Evolutionary conservation across 2,888 invertebrate species (phyloP).

Genomic region (Chrysina gloriosa): DNA sequence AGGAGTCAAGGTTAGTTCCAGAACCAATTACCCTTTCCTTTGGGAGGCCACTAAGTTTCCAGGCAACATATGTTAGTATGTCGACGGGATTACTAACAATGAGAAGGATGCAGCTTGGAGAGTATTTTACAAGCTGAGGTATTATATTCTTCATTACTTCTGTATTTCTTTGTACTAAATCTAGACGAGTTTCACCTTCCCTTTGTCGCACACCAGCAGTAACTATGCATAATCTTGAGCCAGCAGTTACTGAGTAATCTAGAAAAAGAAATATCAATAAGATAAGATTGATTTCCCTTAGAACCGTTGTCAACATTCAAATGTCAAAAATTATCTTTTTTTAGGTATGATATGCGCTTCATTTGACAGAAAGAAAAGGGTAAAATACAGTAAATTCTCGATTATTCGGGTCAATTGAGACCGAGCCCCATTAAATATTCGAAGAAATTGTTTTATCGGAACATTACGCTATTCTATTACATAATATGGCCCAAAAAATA

Average conservation of each 20-base stretch:
- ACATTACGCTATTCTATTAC: too few species aligned
- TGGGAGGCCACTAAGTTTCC: slow-evolving; percentile 92
- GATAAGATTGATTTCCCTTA: not conserved
- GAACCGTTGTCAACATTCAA: not conserved
- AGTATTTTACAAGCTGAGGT: slow-evolving; percentile 83
- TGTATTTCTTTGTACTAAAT: slow-evolving; percentile 90
- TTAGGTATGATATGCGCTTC: too few species aligned
- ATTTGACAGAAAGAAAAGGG: too few species aligned
- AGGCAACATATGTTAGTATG: slow-evolving; percentile 92
- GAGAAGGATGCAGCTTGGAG: slow-evolving; percentile 86
- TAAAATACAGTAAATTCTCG: too few species aligned
- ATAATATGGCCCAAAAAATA: too few species aligned
- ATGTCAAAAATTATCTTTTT: too few species aligned
- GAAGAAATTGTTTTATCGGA: too few species aligned
- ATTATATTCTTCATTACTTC: slow-evolving; percentile 89
- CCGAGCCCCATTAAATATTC: too few species aligned
- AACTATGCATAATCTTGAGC: slow-evolving; percentile 87
- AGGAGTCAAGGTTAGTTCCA: slow-evolving; percentile 93
- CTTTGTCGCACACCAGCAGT: slow-evolving; percentile 93
- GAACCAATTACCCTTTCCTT: slow-evolving; percentile 89
- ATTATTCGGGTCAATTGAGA: too few species aligned
- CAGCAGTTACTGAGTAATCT: slow-evolving; percentile 82
- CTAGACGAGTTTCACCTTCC: slow-evolving; percentile 88
- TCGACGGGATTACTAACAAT: slow-evolving; percentile 95
- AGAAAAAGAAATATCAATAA: slow-evolving; percentile 46